Evolutionary conservation across 2,888 invertebrate species (phyloP), one percentile per base, ranked within the genome.

Genomic region (Julus scandinavius): DNA sequence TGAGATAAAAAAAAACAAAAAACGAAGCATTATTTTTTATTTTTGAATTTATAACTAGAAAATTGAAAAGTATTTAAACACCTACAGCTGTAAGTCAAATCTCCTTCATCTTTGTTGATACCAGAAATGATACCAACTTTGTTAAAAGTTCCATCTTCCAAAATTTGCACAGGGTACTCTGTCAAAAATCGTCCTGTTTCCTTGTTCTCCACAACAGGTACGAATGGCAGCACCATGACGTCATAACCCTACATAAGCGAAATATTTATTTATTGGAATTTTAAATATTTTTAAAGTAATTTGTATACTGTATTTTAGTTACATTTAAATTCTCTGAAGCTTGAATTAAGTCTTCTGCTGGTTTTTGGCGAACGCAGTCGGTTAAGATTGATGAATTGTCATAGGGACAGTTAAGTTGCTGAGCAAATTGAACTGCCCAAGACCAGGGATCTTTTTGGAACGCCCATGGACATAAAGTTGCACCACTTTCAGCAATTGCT

Each of bases 101-200:
- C 88, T 40, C 85, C 88, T 85, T 88, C 88, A 84, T 88, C 88
- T 38, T 88, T 88, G 58, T 88, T 88, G 50, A 85, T 40, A 17
- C 88, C 88, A 49, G 85, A 54, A 9, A 88, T 88, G 50, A 85
- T 40, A 20, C 85, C 29, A 1, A 88, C 88, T 85, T 88, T 88
- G 50, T 88, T 88, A 54, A 88, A 88, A 0, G 20, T 85, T n/a
- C 88, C 88, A n/a, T 85, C 40, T 7, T 29, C 9, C 17, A 88
- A 20, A 20, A 85, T 54, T 17, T 80, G 20, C 20, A 20, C 54
- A 0, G 85, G 85, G 3, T 85, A 15, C 11, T 88, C 38, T 38
- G 84, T 88, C 50, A 85, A 29, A 85, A 88, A 88, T n/a, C 40
- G 17, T 29, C 88, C 88, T 9, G 29, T 49, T n/a, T 7, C 85